phyloP scores from a whole-genome alignment of 2,113 vertebrate species.

The Gymnobelideus leadbeateri region DNA sequence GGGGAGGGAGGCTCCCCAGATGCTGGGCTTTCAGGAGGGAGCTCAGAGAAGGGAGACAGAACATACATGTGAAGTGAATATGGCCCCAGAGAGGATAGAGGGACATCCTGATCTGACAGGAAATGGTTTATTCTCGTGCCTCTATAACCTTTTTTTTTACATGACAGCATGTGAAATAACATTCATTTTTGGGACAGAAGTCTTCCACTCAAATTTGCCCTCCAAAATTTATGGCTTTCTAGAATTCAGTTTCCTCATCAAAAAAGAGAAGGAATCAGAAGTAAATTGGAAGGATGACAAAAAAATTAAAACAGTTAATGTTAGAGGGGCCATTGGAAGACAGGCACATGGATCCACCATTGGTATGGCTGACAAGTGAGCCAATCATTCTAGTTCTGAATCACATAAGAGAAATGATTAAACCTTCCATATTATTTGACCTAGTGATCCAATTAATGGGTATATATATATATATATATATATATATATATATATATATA shows the following conservation, averaged over 20 bases:
- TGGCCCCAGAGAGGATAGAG: neutral
- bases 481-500: too few relatives aligned
- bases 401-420: neutral
- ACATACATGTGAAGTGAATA: neutral
- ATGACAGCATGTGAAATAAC: neutral
- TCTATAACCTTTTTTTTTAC: neutral
- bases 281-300: neutral
- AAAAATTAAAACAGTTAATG: neutral
- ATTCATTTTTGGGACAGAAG: neutral
- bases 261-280: neutral
- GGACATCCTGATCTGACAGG: neutral
- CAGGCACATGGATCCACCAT: neutral
- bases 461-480: too few relatives aligned
- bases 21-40: neutral
- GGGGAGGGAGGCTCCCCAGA: rapidly evolving
- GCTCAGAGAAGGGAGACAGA: neutral
- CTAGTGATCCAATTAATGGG: neutral
- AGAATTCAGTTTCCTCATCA: neutral
- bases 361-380: neutral
- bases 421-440: neutral
- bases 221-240: neutral
- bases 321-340: neutral
- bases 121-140: neutral
- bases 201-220: neutral
- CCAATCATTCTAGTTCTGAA: neutral